Evolutionary conservation across 2,797 vertebrate species (phyloP).

Genomic region (Myotis vivesi): DNA sequence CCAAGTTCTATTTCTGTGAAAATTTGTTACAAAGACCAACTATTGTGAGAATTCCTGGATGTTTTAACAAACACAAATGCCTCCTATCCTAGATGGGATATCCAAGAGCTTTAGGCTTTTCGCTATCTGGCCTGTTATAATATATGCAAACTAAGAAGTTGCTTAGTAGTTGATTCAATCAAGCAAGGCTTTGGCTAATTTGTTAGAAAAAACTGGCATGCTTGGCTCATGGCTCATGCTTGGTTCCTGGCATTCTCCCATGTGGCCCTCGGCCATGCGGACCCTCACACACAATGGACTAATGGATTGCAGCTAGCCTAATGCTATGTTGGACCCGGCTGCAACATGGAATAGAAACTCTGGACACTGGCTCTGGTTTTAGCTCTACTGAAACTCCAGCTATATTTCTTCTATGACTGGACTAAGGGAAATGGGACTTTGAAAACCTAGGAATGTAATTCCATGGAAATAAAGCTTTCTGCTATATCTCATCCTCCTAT

Average conservation of each 20-base stretch:
- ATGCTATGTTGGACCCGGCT: not conserved
- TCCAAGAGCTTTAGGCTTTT: not conserved
- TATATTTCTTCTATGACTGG: not conserved
- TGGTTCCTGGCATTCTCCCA: not conserved
- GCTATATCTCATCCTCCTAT: not conserved
- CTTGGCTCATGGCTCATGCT: not conserved
- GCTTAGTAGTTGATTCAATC: not conserved
- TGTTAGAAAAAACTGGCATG: not conserved
- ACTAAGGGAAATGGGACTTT: not conserved
- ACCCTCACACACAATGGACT: not conserved
- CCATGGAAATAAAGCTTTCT: not conserved
- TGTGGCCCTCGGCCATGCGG: not conserved
- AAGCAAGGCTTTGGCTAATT: not conserved
- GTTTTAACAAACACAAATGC: not conserved
- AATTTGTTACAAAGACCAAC: not conserved
- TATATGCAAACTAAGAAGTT: not conserved
- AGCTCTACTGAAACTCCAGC: not conserved
- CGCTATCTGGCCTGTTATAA: not conserved
- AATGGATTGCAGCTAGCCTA: not conserved
- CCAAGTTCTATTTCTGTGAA: not conserved
- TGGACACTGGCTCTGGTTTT: not conserved
- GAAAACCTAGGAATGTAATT: not conserved
- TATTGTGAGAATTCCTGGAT: not conserved
- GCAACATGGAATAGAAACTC: not conserved
- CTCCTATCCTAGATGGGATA: not conserved